Evolutionary conservation across 2,888 invertebrate species (phyloP).

Genomic region (Vanessa cardui): DNA sequence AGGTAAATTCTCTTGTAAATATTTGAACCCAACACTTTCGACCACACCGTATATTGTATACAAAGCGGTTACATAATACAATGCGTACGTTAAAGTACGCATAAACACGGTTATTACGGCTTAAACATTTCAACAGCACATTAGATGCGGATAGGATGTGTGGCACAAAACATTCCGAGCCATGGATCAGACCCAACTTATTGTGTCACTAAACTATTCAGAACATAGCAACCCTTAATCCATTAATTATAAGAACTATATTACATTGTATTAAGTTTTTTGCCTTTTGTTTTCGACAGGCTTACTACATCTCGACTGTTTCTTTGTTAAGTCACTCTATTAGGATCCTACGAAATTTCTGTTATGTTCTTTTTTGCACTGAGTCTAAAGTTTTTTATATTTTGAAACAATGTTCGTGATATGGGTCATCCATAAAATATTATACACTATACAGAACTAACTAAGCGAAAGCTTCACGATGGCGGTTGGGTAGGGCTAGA

Average conservation of each 20-base stretch:
- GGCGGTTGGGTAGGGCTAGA: too few relatives aligned
- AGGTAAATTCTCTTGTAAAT: neutral
- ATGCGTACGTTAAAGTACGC: slow-evolving; percentile 11
- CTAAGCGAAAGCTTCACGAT: neutral
- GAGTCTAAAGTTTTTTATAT: neutral
- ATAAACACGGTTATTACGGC: slow-evolving; percentile 23
- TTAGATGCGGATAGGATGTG: slow-evolving; percentile 24
- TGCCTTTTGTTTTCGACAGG: slow-evolving; percentile 36
- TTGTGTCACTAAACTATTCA: slow-evolving; percentile 34
- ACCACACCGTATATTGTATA: slow-evolving; percentile 6
- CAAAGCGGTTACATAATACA: slow-evolving; percentile 15
- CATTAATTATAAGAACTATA: slow-evolving; percentile 31
- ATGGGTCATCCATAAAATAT: neutral
- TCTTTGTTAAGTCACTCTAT: slow-evolving; percentile 35
- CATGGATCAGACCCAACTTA: slow-evolving; percentile 37
- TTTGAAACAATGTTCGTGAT: neutral
- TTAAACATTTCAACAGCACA: slow-evolving; percentile 30
- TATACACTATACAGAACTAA: neutral
- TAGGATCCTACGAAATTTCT: slow-evolving; percentile 27
- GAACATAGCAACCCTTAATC: slow-evolving; percentile 27
- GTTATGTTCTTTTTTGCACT: neutral
- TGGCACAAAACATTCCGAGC: slow-evolving; percentile 26
- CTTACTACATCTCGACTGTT: slow-evolving; percentile 33
- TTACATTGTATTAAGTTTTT: slow-evolving; percentile 7
- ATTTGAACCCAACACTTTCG: slow-evolving; percentile 1